These are phyloP conservation scores for Agrypnia vestita DNA, from an alignment of 1,140 invertebrate genomes.

Conservation along the genomic window DNA sequence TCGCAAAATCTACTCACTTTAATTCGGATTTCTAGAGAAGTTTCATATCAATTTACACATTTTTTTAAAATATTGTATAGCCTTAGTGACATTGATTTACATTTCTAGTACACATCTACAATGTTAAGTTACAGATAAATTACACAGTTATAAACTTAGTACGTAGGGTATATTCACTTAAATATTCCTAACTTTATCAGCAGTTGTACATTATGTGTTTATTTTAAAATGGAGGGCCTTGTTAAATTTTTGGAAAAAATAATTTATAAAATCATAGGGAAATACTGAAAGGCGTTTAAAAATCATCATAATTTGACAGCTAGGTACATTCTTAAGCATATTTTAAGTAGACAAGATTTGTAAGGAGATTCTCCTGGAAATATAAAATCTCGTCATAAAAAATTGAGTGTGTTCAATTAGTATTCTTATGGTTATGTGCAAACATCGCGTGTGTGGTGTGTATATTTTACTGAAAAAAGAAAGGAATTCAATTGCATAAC, in stretches of 20 bases:
- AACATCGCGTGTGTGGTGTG: too few relatives aligned
- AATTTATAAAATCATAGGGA: not conserved
- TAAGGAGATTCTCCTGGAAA: too few relatives aligned
- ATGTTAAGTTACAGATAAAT: conserved; percentile 51
- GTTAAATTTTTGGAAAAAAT: conserved; percentile 20
- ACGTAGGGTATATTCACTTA: conserved; percentile 53
- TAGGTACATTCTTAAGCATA: too few relatives aligned
- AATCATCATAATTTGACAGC: too few relatives aligned
- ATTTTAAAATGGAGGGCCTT: conserved; percentile 44
- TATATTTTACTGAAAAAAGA: too few relatives aligned
- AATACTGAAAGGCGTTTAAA: too few relatives aligned
- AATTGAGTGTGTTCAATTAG: too few relatives aligned
- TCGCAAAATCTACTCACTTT: conserved; percentile 56
- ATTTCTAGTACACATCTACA: conserved; percentile 60
- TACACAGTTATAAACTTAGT: conserved; percentile 51
- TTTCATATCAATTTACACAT: conserved; percentile 61
- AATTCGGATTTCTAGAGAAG: conserved; percentile 69
- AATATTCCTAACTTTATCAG: conserved; percentile 33
- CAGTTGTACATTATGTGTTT: conserved; percentile 46
- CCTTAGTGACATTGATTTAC: conserved; percentile 59
- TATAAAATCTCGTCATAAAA: too few relatives aligned
- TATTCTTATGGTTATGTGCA: too few relatives aligned
- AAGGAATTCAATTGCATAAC: too few relatives aligned
- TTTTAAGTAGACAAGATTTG: too few relatives aligned
- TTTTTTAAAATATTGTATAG: conserved; percentile 38